A percentile compares a stretch with the other conserved stretches of the same genome.
phyloP scores from a whole-genome alignment of 1,140 invertebrate species.

The Drosophila albomicans region DNA sequence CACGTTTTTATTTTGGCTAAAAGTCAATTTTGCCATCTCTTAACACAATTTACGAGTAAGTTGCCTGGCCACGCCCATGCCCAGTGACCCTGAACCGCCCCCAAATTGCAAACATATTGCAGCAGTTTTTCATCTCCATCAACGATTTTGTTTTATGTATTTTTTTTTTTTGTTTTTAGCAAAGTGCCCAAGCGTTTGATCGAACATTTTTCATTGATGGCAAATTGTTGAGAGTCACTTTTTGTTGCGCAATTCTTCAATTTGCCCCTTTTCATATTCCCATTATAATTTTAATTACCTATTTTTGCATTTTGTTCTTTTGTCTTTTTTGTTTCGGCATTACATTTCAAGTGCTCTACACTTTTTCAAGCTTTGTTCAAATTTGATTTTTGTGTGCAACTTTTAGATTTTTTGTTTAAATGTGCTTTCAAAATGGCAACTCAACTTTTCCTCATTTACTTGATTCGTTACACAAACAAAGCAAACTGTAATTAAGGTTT shows the following conservation, averaged over 20 bases:
- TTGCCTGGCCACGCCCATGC: slow-evolving; percentile 7
- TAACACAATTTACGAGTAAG: slow-evolving; percentile 58
- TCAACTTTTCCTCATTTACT: slow-evolving; percentile 18
- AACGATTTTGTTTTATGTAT: slow-evolving; percentile 39
- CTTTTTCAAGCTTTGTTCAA: slow-evolving; percentile 7
- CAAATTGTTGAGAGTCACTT: slow-evolving; percentile 63
- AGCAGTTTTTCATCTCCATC: slow-evolving; percentile 43
- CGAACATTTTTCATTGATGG: slow-evolving; percentile 61
- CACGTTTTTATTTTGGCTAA: slow-evolving; percentile 12
- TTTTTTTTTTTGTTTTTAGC: slow-evolving; percentile 12
- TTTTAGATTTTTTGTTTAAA: slow-evolving; percentile 6
- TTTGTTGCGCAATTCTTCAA: slow-evolving; percentile 49
- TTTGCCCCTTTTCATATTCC: slow-evolving; percentile 57
- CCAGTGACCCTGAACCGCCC: slow-evolving; percentile 1
- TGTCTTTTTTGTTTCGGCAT: slow-evolving; percentile 10
- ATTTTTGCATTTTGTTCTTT: slow-evolving; percentile 30
- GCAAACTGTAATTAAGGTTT: slow-evolving; percentile 2
- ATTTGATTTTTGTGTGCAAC: slow-evolving; percentile 12
- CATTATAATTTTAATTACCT: slow-evolving; percentile 66
- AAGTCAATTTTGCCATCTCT: slow-evolving; percentile 60
- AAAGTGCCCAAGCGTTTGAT: slow-evolving; percentile 58
- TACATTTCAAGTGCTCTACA: slow-evolving; percentile 2
- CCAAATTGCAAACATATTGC: slow-evolving; percentile 43
- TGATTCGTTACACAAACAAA: neutral
- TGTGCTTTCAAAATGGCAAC: neutral